These are phyloP conservation scores for Taeniopygia guttata DNA, from an alignment of 2,797 vertebrate species.

Conservation along the genomic window DNA sequence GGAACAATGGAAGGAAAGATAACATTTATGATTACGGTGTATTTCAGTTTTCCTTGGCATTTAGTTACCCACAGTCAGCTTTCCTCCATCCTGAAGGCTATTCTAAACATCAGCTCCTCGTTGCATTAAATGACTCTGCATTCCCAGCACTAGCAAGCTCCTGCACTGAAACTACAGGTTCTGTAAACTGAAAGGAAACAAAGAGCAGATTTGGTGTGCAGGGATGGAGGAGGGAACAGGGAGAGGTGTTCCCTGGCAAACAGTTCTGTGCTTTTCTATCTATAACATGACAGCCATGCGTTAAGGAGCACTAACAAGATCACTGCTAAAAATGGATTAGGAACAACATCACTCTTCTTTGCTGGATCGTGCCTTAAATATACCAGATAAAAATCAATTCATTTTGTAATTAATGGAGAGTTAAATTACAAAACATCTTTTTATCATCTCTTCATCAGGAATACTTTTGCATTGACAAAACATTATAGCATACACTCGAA, in stretches of 20 bases:
- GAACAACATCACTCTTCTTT: neutral
- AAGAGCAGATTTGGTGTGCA: neutral
- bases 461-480: neutral
- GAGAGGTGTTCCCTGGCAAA: neutral
- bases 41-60: neutral
- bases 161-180: neutral
- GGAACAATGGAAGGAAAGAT: neutral
- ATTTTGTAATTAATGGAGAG: neutral
- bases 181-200: neutral
- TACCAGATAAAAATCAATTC: neutral
- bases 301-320: neutral
- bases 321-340: neutral
- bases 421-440: conserved; percentile 7
- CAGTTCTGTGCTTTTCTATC: neutral
- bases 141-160: neutral
- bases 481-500: neutral
- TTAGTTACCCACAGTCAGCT: neutral
- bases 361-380: neutral
- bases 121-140: neutral
- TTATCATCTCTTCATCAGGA: neutral
- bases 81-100: neutral
- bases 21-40: neutral
- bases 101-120: neutral
- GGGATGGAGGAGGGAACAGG: neutral
- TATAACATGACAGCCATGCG: neutral